These are phyloP conservation scores for Cheilosia soror DNA, from an alignment of 2,888 invertebrate species.

Conservation along the genomic window DNA sequence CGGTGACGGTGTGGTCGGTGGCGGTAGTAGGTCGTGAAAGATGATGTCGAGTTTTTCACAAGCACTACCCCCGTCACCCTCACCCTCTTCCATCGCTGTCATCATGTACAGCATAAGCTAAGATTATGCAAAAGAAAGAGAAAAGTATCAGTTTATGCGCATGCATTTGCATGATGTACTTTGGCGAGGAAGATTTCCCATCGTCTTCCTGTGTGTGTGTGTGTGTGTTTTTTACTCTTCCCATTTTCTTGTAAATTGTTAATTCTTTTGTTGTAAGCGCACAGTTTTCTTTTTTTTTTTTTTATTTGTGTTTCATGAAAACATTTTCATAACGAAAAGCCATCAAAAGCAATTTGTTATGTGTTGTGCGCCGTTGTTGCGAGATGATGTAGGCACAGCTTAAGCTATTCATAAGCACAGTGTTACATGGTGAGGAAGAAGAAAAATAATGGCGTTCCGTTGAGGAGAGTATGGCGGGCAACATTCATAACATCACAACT, in stretches of 20 bases:
- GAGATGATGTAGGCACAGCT: constrained; percentile 63
- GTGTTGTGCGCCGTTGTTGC: constrained; percentile 18
- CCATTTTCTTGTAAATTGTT: constrained; percentile 55
- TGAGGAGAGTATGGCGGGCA: constrained; percentile 6
- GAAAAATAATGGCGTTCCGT: constrained; percentile 43
- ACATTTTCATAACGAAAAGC: constrained; percentile 72
- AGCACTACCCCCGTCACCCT: background rate
- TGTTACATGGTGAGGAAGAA: constrained; percentile 60
- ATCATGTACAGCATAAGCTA: constrained; percentile 39
- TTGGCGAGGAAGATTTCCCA: constrained; percentile 61
- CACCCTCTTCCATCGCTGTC: background rate
- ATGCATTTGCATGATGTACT: constrained; percentile 72
- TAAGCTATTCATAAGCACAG: constrained; percentile 66
- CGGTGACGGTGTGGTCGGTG: constrained; percentile 29
- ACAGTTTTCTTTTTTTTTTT: constrained; percentile 28
- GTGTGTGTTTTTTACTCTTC: background rate
- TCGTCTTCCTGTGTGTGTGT: constrained; percentile 47
- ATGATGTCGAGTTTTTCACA: constrained; percentile 45
- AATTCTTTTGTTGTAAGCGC: constrained; percentile 65
- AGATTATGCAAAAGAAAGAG: constrained; percentile 43
- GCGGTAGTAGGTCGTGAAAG: constrained; percentile 57
- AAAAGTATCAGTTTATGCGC: constrained; percentile 59
- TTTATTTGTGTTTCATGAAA: constrained; percentile 38
- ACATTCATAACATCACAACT: constrained; percentile 46
- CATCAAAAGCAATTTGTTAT: constrained; percentile 74